Evolutionary conservation across 1,140 invertebrate species (phyloP), one percentile per base, ranked within the genome.

Genomic region (Bombus superbus): DNA sequence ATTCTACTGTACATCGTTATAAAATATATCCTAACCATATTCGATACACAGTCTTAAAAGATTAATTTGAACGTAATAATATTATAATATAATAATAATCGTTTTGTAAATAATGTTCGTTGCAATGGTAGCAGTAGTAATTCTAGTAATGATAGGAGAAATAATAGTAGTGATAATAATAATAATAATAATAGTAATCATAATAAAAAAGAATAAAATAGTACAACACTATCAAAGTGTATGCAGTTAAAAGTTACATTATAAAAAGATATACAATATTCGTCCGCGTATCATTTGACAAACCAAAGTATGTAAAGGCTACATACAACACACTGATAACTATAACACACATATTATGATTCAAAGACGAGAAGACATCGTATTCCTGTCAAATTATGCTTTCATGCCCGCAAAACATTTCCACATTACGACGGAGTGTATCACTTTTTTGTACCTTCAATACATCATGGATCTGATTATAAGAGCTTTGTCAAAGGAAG

Each of bases 401-500:
- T 32, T 32, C 22, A 8, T 25, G n/a, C 25, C 10, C 35, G 42
- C n/a, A 42, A 64, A 62, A 38, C 32, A 18, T 62, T 42, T 62
- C 35, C 47, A 69, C 77, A 82, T 78, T 75, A 74, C 75, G 76
- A 73, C 72, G 28, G 88, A 88, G 78, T 68, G 53, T 85, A 88
- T 32, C 9, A 28, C 40, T 22, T n/a, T 32, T 66, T 40, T 77
- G 71, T 81, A 87, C 81, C 83, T n/a, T 64, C 32, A 57, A 35
- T 83, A 69, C 53, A 74, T 79, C 62, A n/a, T 78, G 44, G 53
- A 85, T 44, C 40, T n/a, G 78, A 62, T 15, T 85, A 57, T 81
- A 86, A 86, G 74, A 78, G 73, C 81, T 53, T 88, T 81, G 66
- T 86, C 32, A 59, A 82, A 38, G 68, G 47, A 78, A 88, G 73